Base-by-base conservation (phyloP, 1,140 invertebrate genomes). In the Drosophila simulans region DNA sequence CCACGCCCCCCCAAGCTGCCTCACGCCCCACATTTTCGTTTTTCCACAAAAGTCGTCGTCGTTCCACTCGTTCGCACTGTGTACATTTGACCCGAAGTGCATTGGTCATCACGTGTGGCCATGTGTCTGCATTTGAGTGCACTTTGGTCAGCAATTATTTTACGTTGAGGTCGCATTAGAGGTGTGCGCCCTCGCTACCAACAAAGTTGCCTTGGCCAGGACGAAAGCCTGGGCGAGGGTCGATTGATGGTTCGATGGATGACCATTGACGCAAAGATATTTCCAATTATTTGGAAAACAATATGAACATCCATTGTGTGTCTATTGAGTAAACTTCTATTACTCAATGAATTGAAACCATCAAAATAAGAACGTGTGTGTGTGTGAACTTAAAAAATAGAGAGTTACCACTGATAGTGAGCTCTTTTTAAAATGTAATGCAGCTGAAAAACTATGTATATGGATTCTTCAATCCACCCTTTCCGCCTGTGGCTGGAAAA, bases 101-200 rank as follows among this genome's bases (percentile, higher is more conserved):
- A 89, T 89, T 88, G 83, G 83, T 89, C 83, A 88, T 88, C 83
- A 88, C 83, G 84, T 88, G 83, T 83, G 84, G 79, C 83, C 76
- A 88, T 89, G 84, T 90, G 84, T 89, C 85, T 90, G 84, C 85
- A 84, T 89, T 89, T 90, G 85, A 90, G 85, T 90, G 84, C 85
- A 84, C 84, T 90, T 89, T 80, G 84, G 84, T 90, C 85, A 89
- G 84, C 84, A 89, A 89, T 89, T 89, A 89, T 89, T 89, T 89
- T 89, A 90, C 80, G 85, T 89, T 90, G 84, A 89, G 84, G 85
- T 89, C 85, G 75, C 85, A 90, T 90, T 89, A 84, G 83, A 88
- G 84, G 77, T 83, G 80, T 73, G 53, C 80, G 56, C 76, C 80
- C 77, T 55, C 60, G 64, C 48, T 27, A 77, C 56, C 80, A 74